These are phyloP conservation scores for Dicyrtoma fusca DNA, from an alignment of 2,888 invertebrate genomes.

Conservation along the genomic window DNA sequence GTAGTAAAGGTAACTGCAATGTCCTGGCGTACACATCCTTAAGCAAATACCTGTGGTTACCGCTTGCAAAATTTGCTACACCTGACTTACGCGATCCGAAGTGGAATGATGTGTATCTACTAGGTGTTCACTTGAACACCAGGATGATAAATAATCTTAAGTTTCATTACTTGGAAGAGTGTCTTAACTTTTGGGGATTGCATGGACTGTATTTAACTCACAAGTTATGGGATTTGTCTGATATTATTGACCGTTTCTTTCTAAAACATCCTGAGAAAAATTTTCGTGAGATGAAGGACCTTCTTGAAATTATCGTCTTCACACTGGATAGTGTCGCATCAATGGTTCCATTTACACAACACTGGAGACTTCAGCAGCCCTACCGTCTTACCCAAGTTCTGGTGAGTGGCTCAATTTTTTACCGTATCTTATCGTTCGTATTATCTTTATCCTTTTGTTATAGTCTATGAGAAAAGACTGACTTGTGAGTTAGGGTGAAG, in stretches of 20 bases:
- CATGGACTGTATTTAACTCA: constrained; percentile 43
- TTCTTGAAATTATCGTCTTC: constrained; percentile 43
- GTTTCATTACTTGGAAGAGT: constrained; percentile 49
- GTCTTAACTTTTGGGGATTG: constrained; percentile 51
- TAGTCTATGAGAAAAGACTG: neutral
- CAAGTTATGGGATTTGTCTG: constrained; percentile 44
- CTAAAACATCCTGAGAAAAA: constrained; percentile 49
- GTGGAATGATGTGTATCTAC: constrained; percentile 49
- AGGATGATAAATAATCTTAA: constrained; percentile 42
- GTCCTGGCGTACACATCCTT: constrained; percentile 42
- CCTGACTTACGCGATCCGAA: constrained; percentile 37
- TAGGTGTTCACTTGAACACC: constrained; percentile 49
- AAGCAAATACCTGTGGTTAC: constrained; percentile 40
- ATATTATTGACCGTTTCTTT: constrained; percentile 48
- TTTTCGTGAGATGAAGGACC: constrained; percentile 46
- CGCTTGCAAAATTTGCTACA: constrained; percentile 40
- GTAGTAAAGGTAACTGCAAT: constrained; percentile 37
- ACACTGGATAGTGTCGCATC: constrained; percentile 43
- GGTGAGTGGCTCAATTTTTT: constrained; percentile 37
- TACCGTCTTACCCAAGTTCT: constrained; percentile 43
- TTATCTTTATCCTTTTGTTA: neutral
- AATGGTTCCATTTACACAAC: constrained; percentile 46
- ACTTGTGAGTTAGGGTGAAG: too few species aligned
- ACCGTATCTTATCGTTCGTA: neutral
- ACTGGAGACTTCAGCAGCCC: constrained; percentile 47